Evolutionary conservation across 2,113 vertebrate genomes (phyloP).

Genomic region (Redunca redunca): DNA sequence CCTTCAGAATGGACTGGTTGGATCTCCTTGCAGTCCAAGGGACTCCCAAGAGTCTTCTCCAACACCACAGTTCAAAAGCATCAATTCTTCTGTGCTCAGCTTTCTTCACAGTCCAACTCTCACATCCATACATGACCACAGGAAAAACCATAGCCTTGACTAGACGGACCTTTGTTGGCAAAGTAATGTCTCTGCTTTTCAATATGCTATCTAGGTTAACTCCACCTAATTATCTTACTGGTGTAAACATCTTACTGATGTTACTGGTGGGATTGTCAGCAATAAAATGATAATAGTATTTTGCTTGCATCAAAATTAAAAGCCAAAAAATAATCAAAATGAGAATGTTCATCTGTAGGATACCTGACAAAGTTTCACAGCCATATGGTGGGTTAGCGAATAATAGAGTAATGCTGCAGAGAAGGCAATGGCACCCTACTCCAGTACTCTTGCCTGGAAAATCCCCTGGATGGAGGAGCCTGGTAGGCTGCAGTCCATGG

Average conservation of each 20-base stretch:
- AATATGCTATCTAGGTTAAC: neutral
- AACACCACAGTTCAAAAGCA: too few species aligned
- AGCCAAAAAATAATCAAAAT: neutral
- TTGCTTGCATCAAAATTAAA: conserved; percentile 15
- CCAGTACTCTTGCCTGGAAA: neutral
- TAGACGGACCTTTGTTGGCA: too few species aligned
- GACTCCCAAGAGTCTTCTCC: too few species aligned
- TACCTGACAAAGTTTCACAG: neutral
- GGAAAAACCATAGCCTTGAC: too few species aligned
- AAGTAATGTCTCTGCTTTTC: too few species aligned
- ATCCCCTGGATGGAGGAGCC: neutral
- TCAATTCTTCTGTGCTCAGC: too few species aligned
- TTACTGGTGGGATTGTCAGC: neutral
- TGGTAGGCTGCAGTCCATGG: neutral
- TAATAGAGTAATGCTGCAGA: neutral
- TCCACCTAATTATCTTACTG: neutral
- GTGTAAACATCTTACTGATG: neutral
- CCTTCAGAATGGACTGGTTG: too few species aligned
- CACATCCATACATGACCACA: too few species aligned
- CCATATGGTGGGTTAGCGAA: neutral
- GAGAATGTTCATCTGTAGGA: neutral
- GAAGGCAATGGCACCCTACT: neutral
- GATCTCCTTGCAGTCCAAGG: too few species aligned
- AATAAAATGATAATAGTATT: neutral
- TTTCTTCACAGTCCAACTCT: too few species aligned